These are phyloP conservation scores for Phalacrocorax pelagicus DNA, from an alignment of 2,113 vertebrate species.

Conservation along the genomic window DNA sequence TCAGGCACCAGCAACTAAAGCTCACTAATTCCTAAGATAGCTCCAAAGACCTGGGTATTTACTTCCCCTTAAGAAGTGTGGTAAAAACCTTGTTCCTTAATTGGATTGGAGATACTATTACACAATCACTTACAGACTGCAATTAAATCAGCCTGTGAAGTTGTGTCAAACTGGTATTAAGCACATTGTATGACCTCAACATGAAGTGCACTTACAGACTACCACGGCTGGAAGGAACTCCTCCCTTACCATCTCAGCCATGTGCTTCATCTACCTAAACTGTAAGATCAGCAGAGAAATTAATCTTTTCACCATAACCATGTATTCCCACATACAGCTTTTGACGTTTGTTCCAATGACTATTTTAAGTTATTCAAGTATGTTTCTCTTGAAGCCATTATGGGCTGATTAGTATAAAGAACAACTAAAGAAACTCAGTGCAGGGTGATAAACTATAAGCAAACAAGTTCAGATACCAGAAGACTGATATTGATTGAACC, in stretches of 20 bases:
- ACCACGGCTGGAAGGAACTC: accelerated
- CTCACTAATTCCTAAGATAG: not conserved
- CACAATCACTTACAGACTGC: not conserved
- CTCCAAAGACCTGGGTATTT: not conserved
- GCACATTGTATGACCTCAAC: accelerated
- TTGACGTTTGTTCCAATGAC: not conserved
- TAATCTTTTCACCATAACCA: not conserved
- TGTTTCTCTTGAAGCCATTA: not conserved
- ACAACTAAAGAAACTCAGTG: too few relatives aligned
- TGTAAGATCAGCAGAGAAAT: not conserved
- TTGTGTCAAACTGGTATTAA: not conserved
- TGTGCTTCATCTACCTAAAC: not conserved
- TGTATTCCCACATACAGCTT: not conserved
- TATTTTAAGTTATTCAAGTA: not conserved
- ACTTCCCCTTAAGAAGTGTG: not conserved
- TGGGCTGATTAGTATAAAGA: not conserved
- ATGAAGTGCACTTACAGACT: not conserved
- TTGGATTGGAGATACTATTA: not conserved
- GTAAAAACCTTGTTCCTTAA: not conserved
- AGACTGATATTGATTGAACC: not conserved
- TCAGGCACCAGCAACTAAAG: accelerated
- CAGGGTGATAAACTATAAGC: too few relatives aligned
- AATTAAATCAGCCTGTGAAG: not conserved
- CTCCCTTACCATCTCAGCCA: not conserved
- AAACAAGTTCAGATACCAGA: not conserved